Percentiles rank a stretch among this genome's conserved stretches.
Conservation (phyloP, 2,888 invertebrate genomes). For the Periphyllus acericola region DNA sequence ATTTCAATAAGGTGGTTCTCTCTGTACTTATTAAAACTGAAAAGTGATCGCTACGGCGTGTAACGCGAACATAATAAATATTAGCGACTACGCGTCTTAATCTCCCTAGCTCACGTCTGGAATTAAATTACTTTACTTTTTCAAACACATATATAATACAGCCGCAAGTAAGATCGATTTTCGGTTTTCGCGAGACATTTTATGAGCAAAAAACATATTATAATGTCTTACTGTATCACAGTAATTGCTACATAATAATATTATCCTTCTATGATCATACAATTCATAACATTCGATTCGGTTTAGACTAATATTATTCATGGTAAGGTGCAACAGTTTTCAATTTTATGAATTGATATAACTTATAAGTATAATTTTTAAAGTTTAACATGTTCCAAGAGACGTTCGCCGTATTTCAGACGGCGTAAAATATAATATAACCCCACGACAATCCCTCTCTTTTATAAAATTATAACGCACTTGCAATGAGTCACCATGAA, state of each 20-base stretch:
- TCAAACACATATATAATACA: background rate
- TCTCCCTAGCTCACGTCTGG: background rate
- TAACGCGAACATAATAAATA: background rate
- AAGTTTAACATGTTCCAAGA: background rate
- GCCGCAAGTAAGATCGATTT: background rate
- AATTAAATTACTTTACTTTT: background rate
- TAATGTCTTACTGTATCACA: too few species aligned
- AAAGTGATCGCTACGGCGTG: background rate
- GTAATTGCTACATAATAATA: too few species aligned
- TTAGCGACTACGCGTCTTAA: background rate
- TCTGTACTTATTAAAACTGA: constrained; percentile 2
- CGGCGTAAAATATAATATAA: background rate
- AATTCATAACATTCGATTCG: background rate
- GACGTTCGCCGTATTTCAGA: background rate
- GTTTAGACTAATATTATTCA: background rate
- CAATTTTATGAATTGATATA: background rate
- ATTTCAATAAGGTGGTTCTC: background rate
- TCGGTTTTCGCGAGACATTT: background rate
- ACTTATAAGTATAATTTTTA: background rate
- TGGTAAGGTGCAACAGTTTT: too few species aligned
- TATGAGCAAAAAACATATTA: background rate
- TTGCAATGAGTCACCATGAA: background rate
- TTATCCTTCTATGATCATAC: too few species aligned
- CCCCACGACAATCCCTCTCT: background rate
- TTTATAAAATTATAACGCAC: background rate